These are phyloP conservation scores for Pantelozetes paolii DNA, from an alignment of 2,888 invertebrate species.

Conservation along the genomic window DNA sequence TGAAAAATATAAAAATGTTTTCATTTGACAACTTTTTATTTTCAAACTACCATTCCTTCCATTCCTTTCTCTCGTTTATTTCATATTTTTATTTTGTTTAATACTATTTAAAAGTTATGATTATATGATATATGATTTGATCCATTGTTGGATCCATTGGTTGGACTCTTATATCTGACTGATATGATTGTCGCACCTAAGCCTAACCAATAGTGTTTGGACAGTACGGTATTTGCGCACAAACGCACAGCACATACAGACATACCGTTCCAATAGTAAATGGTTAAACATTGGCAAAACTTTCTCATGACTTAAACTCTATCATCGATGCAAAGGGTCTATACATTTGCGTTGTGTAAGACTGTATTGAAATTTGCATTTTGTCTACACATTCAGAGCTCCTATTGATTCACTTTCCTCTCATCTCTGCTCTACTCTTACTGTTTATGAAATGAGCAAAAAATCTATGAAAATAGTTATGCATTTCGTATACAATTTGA, in stretches of 20 bases:
- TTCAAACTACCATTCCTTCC: too few relatives aligned
- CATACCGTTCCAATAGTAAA: constrained; percentile 7
- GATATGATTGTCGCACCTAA: constrained; percentile 33
- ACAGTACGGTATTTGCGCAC: constrained; percentile 21
- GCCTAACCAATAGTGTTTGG: constrained; percentile 15
- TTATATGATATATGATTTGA: constrained; percentile 1
- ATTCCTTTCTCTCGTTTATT: too few relatives aligned
- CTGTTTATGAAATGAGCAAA: too few relatives aligned
- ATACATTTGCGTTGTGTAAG: neutral
- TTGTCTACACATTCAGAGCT: neutral
- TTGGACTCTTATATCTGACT: constrained; percentile 22
- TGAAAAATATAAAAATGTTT: too few relatives aligned
- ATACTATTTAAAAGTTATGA: constrained; percentile 18
- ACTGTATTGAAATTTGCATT: neutral
- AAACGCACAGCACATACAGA: constrained; percentile 12
- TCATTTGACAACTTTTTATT: too few relatives aligned
- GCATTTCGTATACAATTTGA: constrained; percentile 5
- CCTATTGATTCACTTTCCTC: neutral
- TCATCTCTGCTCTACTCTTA: neutral
- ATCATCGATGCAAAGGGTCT: too few relatives aligned
- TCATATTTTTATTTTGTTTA: neutral
- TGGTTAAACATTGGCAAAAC: neutral
- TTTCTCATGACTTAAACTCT: neutral
- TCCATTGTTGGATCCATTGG: constrained; percentile 15
- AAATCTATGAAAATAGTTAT: neutral